phyloP scores from a whole-genome alignment of 30 jellyfish, hydroid and myxozoan species.

The Catostylus mosaicus region DNA sequence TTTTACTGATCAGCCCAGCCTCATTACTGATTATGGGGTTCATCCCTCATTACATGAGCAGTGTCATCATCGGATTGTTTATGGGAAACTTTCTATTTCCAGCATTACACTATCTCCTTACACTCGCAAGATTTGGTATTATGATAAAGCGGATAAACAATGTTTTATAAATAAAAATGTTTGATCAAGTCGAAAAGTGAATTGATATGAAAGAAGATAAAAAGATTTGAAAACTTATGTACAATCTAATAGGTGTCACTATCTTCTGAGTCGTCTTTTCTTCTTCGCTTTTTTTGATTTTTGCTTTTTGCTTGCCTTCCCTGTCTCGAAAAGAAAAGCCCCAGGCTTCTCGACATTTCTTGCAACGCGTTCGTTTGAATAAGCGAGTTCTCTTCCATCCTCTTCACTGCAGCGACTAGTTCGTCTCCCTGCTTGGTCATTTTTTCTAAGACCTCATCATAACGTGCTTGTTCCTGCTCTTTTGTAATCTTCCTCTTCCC shows the following conservation, averaged over 20 bases:
- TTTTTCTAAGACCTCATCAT: background rate
- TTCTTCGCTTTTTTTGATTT: background rate
- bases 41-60: too few relatives aligned
- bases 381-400: constrained; percentile 22
- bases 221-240: too few relatives aligned
- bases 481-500: background rate
- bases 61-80: too few relatives aligned
- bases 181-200: too few relatives aligned
- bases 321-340: background rate
- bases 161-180: too few relatives aligned
- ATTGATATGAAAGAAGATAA: too few relatives aligned
- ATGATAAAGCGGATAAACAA: too few relatives aligned
- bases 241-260: too few relatives aligned
- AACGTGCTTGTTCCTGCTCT: background rate
- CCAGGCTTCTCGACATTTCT: constrained; percentile 10
- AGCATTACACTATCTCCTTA: too few relatives aligned
- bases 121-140: too few relatives aligned
- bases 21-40: too few relatives aligned
- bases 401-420: constrained; percentile 4
- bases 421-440: constrained; percentile 1
- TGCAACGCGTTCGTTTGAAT: background rate
- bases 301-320: background rate
- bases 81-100: too few relatives aligned
- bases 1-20: constrained; percentile 4
- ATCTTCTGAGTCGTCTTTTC: background rate